Conservation (phyloP, 1,140 invertebrate species). For the Antheraea mylitta region DNA sequence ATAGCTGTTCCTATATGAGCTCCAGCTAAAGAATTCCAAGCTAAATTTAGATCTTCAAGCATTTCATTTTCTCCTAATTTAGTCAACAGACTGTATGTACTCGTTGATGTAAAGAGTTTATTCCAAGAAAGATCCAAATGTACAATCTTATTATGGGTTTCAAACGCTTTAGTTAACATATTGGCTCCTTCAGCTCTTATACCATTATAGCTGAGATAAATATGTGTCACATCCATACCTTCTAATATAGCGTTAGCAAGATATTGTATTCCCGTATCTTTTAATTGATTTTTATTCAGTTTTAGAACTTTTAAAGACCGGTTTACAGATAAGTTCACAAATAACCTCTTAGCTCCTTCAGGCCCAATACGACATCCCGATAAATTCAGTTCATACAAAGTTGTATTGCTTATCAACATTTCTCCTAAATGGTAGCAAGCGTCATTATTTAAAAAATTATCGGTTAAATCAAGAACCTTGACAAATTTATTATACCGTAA, state of each 20-base stretch:
- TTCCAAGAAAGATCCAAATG: slow-evolving; percentile 75
- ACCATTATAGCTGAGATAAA: slow-evolving; percentile 69
- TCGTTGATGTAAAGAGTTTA: slow-evolving; percentile 47
- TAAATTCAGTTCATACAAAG: slow-evolving; percentile 61
- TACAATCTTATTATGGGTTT: slow-evolving; percentile 62
- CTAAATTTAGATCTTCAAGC: slow-evolving; percentile 50
- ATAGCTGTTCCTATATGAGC: slow-evolving; percentile 37
- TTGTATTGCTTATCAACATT: slow-evolving; percentile 64
- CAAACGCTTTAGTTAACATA: slow-evolving; percentile 57
- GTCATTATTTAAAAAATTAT: slow-evolving; percentile 67
- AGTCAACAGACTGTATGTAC: slow-evolving; percentile 31
- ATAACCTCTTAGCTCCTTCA: slow-evolving; percentile 50
- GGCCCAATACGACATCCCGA: slow-evolving; percentile 69
- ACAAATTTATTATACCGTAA: slow-evolving; percentile 65
- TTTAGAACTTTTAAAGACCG: slow-evolving; percentile 51
- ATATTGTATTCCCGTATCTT: slow-evolving; percentile 55
- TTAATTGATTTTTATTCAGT: slow-evolving; percentile 63
- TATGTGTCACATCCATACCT: slow-evolving; percentile 48
- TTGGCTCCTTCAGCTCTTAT: slow-evolving; percentile 52
- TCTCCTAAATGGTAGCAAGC: slow-evolving; percentile 63
- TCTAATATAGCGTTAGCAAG: slow-evolving; percentile 50
- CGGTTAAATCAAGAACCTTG: slow-evolving; percentile 57
- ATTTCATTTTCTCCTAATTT: slow-evolving; percentile 37
- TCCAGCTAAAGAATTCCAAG: slow-evolving; percentile 53
- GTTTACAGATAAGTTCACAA: slow-evolving; percentile 45